Conservation (phyloP, 2,797 vertebrate species). For the Poeciliopsis paucimaculata region DNA sequence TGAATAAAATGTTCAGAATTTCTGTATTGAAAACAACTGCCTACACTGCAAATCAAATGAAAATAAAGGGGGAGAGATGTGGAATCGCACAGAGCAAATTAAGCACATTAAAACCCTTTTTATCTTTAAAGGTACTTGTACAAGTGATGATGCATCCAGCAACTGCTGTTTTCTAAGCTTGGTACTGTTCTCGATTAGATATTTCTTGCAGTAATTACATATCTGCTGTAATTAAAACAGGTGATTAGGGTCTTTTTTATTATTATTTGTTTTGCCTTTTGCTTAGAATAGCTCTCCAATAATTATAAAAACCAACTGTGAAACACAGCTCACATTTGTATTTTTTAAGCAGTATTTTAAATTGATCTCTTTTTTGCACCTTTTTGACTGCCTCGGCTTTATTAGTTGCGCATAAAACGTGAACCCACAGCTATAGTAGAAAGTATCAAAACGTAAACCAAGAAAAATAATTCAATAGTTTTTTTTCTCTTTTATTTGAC, state of each 20-base stretch:
- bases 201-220: not conserved
- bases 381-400: slow-evolving; percentile 2
- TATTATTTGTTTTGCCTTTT: not conserved
- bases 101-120: not conserved
- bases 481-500: not conserved
- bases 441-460: not conserved
- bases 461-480: not conserved
- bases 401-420: not conserved
- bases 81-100: not conserved
- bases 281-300: not conserved
- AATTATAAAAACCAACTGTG: not conserved
- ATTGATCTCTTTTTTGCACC: not conserved
- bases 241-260: not conserved
- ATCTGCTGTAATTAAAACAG: not conserved
- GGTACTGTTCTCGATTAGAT: not conserved
- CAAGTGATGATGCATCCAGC: not conserved
- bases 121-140: not conserved
- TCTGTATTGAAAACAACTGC: not conserved
- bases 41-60: not conserved
- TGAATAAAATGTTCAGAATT: not conserved
- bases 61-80: not conserved
- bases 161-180: not conserved
- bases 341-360: not conserved
- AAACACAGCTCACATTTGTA: not conserved
- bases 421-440: no score